These are phyloP conservation scores for Lacerta agilis DNA, from an alignment of 2,797 vertebrate species.

Conservation along the genomic window DNA sequence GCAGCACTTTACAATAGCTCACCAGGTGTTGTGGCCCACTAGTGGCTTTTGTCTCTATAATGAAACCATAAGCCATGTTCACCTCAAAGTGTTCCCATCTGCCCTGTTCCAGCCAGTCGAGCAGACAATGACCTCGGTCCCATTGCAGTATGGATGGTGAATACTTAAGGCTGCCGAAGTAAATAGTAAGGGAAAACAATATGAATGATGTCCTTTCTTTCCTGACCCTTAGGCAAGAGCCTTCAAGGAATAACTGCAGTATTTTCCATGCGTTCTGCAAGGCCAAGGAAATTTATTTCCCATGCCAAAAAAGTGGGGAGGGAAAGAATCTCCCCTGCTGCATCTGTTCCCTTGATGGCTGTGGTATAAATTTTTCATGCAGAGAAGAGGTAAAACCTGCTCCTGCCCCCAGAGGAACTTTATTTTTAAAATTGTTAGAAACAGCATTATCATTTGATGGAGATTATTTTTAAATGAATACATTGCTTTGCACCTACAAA, in stretches of 20 bases:
- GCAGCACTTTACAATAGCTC: neutral
- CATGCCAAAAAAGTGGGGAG: neutral
- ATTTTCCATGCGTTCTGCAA: too few relatives aligned
- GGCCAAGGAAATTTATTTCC: neutral
- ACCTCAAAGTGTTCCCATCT: neutral
- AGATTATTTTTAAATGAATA: neutral
- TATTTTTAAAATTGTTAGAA: neutral
- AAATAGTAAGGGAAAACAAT: neutral
- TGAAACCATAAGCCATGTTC: neutral
- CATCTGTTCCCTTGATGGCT: neutral
- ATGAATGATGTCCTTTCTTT: neutral
- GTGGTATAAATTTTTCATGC: neutral
- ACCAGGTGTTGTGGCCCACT: neutral
- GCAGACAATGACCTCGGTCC: slow-evolving; percentile 1
- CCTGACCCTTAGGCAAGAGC: neutral
- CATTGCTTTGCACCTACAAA: neutral
- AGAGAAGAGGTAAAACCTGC: neutral
- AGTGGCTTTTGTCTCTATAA: neutral
- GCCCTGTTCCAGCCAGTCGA: neutral
- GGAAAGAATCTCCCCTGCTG: neutral
- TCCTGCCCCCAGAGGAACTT: too few relatives aligned
- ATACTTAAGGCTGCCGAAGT: neutral
- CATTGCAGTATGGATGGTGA: neutral
- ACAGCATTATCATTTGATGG: neutral
- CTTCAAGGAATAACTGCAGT: neutral